These are phyloP conservation scores for Eilema caniola DNA, from an alignment of 2,888 invertebrate genomes.

Conservation along the genomic window DNA sequence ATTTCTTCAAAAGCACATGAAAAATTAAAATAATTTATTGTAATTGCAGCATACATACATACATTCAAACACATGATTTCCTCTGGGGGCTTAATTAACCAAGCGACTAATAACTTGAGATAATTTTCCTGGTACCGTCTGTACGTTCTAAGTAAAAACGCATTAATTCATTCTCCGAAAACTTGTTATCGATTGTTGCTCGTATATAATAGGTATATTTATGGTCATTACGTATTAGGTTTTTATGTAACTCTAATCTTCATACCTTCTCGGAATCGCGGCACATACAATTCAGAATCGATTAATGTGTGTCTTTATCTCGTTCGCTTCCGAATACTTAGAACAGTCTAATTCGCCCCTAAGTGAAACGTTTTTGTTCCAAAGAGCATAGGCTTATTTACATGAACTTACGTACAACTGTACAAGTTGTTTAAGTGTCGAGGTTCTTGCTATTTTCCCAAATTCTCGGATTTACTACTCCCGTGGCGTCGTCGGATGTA, in stretches of 20 bases:
- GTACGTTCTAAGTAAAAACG: slow-evolving; percentile 63
- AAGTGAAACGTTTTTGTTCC: slow-evolving; percentile 38
- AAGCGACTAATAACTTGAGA: slow-evolving; percentile 51
- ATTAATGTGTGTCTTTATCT: slow-evolving; percentile 58
- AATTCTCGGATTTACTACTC: slow-evolving; percentile 30
- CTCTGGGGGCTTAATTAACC: slow-evolving; percentile 52
- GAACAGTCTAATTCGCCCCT: slow-evolving; percentile 33
- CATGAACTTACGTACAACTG: slow-evolving; percentile 13
- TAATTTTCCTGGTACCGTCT: slow-evolving; percentile 61
- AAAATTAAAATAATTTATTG: slow-evolving; percentile 14
- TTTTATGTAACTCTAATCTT: slow-evolving; percentile 64
- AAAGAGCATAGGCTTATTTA: slow-evolving; percentile 25
- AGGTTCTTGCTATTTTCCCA: slow-evolving; percentile 36
- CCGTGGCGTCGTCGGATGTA: neutral
- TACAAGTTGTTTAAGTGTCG: slow-evolving; percentile 19
- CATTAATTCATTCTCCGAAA: slow-evolving; percentile 67
- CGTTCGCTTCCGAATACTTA: slow-evolving; percentile 53
- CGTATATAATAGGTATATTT: slow-evolving; percentile 54
- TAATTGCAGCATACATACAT: slow-evolving; percentile 14
- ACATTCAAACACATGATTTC: slow-evolving; percentile 33
- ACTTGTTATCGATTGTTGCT: slow-evolving; percentile 63
- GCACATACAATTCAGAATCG: slow-evolving; percentile 57
- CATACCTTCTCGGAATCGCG: slow-evolving; percentile 64
- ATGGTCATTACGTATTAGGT: slow-evolving; percentile 51
- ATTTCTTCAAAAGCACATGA: slow-evolving; percentile 8